Evolutionary conservation across 2,113 vertebrate genomes (phyloP).

Genomic region (Excalfactoria chinensis): DNA sequence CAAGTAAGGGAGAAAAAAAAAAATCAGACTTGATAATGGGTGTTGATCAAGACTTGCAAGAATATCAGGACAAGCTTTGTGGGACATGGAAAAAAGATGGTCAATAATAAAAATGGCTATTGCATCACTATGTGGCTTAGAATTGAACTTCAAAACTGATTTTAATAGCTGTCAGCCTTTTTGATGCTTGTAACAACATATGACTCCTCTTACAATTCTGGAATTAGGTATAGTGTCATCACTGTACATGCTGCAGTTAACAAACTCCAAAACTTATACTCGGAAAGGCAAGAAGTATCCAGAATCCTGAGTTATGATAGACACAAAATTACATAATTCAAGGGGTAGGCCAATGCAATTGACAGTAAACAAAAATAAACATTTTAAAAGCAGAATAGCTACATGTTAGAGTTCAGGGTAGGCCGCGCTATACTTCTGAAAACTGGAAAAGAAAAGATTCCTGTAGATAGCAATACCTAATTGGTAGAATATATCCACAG

Average conservation of each 20-base stretch:
- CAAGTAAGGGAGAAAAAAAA: background rate
- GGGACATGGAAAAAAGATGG: background rate
- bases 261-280: constrained; percentile 34
- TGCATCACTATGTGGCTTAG: background rate
- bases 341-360: constrained; percentile 58
- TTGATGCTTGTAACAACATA: background rate
- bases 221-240: constrained; percentile 58
- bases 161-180: background rate
- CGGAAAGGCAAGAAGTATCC: constrained; percentile 32
- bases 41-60: background rate
- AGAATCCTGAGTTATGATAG: constrained; percentile 2
- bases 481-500: constrained; percentile 78
- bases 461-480: constrained; percentile 77
- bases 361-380: constrained; percentile 54
- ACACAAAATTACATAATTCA: constrained; percentile 24
- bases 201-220: background rate
- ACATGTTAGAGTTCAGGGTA: constrained; percentile 43
- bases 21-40: background rate
- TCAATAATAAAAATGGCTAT: background rate
- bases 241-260: constrained; percentile 53
- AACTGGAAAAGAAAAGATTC: constrained; percentile 83
- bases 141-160: background rate
- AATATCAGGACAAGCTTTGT: constrained; percentile 1
- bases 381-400: constrained; percentile 70
- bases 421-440: constrained; percentile 76